Conservation (phyloP, 1,140 invertebrate genomes). For the Lasioglossum albipes region DNA sequence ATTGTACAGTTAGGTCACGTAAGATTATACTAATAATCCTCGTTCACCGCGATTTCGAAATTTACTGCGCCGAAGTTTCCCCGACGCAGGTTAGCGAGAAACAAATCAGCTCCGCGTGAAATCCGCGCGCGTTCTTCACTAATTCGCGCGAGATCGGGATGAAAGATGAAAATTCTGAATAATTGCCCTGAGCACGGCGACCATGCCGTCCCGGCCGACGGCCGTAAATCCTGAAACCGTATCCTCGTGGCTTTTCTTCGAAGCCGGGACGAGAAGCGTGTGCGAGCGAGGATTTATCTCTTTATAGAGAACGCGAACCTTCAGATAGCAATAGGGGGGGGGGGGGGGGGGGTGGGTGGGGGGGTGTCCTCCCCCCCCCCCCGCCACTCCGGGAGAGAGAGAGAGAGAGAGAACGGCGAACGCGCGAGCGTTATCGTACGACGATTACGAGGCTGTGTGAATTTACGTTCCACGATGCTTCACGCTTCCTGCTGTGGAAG, state of each 20-base stretch:
- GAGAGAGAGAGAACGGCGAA: too few species aligned
- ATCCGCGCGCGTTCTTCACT: not conserved
- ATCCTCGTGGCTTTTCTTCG: conserved; percentile 3
- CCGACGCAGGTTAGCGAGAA: not conserved
- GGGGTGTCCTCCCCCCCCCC: too few species aligned
- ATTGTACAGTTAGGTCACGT: too few species aligned
- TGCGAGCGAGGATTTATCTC: conserved; percentile 8
- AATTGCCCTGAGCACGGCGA: not conserved
- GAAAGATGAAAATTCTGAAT: conserved; percentile 11
- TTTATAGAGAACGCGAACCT: not conserved
- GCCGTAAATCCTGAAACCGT: conserved; percentile 10
- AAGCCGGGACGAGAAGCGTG: not conserved
- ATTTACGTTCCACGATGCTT: not conserved
- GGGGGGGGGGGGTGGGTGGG: too few species aligned
- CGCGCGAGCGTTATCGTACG: not conserved
- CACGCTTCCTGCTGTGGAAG: not conserved
- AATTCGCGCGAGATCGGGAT: not conserved
- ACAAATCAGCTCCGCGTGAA: not conserved
- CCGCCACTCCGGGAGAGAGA: too few species aligned
- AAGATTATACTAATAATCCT: not conserved
- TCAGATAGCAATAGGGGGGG: not conserved
- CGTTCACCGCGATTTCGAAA: not conserved
- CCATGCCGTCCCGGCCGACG: not conserved
- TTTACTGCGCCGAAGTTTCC: not conserved
- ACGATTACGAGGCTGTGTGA: too few species aligned